phyloP scores from a whole-genome alignment of 1,140 invertebrate genomes.

The Drosophila lini region DNA sequence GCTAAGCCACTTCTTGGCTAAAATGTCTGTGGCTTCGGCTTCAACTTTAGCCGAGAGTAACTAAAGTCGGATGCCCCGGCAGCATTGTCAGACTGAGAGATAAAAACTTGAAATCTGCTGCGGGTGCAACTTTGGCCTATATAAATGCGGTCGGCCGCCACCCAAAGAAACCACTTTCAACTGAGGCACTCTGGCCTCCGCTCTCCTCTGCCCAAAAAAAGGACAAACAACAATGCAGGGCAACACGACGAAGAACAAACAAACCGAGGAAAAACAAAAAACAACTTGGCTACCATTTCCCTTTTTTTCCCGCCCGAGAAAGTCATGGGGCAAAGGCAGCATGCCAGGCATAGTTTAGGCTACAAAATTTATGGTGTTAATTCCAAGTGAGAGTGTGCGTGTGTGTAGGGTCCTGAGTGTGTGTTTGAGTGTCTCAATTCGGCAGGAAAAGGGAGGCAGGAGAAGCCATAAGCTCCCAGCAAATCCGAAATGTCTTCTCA shows the following conservation, averaged over 20 bases:
- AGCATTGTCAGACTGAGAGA: slow-evolving; percentile 63
- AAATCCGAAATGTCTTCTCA: slow-evolving; percentile 53
- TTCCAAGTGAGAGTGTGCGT: slow-evolving; percentile 53
- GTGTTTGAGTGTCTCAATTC: slow-evolving; percentile 56
- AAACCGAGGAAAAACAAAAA: slow-evolving; percentile 28
- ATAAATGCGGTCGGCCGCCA: slow-evolving; percentile 54
- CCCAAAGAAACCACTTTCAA: slow-evolving; percentile 60
- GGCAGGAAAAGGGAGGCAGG: slow-evolving; percentile 7
- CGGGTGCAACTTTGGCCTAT: slow-evolving; percentile 70
- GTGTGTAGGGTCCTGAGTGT: slow-evolving; percentile 22
- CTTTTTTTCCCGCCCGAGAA: not conserved
- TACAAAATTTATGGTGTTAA: slow-evolving; percentile 81
- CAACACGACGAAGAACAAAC: slow-evolving; percentile 34
- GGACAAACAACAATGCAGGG: slow-evolving; percentile 35
- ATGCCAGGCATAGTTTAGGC: slow-evolving; percentile 70
- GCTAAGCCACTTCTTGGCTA: slow-evolving; percentile 74
- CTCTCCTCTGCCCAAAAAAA: slow-evolving; percentile 4
- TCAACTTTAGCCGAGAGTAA: slow-evolving; percentile 33
- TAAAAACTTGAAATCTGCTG: slow-evolving; percentile 77
- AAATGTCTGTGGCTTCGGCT: slow-evolving; percentile 70
- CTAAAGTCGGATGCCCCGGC: slow-evolving; percentile 46
- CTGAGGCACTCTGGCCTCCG: slow-evolving; percentile 57
- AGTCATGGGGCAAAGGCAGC: slow-evolving; percentile 43
- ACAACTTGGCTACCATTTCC: slow-evolving; percentile 29
- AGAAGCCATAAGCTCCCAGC: slow-evolving; percentile 49